Percentiles rank a stretch among this genome's conserved stretches.
phyloP scores from a whole-genome alignment of 1,140 invertebrate species.

The Theocolax elegans region DNA sequence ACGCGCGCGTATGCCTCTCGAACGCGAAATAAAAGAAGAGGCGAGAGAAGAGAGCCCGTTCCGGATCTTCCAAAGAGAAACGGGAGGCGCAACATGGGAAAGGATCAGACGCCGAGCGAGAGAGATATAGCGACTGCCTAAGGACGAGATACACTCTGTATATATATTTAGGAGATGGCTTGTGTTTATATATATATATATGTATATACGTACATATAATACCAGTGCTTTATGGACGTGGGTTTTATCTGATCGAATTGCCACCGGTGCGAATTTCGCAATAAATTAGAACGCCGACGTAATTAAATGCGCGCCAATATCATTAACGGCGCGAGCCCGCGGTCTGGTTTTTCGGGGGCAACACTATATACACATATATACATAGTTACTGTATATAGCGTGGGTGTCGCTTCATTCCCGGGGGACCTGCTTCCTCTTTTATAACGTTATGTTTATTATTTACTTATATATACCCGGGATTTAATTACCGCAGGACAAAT shows the following conservation, averaged over 20 bases:
- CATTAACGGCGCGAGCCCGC: conserved; percentile 16
- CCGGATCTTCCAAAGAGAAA: conserved; percentile 20
- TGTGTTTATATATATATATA: no score
- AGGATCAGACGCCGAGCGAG: conserved; percentile 17
- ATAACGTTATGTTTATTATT: no score
- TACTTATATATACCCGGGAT: no score
- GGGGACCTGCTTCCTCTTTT: no score
- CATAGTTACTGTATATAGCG: no score
- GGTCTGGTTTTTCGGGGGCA: not conserved
- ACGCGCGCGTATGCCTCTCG: conserved; percentile 66
- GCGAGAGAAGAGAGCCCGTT: conserved; percentile 40
- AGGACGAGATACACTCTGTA: not conserved
- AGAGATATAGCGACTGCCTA: not conserved
- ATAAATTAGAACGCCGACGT: conserved; percentile 60
- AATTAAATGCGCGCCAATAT: conserved; percentile 60
- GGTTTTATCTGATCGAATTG: conserved; percentile 64
- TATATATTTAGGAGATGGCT: no score
- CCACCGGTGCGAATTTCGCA: conserved; percentile 62
- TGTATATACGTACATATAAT: conserved; percentile 54
- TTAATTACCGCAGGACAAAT: no score
- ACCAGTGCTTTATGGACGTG: conserved; percentile 61
- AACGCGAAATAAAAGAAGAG: conserved; percentile 44
- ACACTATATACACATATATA: no score
- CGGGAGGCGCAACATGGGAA: not conserved
- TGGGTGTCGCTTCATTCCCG: no score